Evolutionary conservation across 2,113 vertebrate species (phyloP).

Genomic region (Cranoglanis bouderius): DNA sequence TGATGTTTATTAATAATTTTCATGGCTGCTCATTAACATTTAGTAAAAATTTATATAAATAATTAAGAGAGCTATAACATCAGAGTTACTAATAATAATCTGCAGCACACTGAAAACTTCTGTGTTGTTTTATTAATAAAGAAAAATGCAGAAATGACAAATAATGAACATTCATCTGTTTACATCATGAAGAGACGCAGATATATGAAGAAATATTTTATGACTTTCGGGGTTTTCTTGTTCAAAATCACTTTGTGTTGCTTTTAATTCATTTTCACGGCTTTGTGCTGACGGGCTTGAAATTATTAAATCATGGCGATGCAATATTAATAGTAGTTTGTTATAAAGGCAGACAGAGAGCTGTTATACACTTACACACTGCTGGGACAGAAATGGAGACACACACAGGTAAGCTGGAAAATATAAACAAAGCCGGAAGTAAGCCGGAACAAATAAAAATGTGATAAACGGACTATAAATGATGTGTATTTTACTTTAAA

Average conservation of each 20-base stretch:
- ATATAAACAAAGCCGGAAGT: no score
- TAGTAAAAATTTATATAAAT: not conserved
- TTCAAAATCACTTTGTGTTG: not conserved
- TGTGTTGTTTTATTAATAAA: not conserved
- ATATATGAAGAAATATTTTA: not conserved
- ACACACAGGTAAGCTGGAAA: constrained; percentile 7
- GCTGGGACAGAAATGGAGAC: constrained; percentile 2
- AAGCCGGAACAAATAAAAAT: not conserved
- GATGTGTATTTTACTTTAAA: not conserved
- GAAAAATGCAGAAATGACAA: not conserved
- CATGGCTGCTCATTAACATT: not conserved
- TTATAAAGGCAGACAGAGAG: not conserved
- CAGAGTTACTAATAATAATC: not conserved
- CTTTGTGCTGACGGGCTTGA: constrained; percentile 78
- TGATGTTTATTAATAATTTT: not conserved
- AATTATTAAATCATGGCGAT: constrained; percentile 85
- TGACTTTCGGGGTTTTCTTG: not conserved
- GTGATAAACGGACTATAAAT: not conserved
- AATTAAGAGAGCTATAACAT: not conserved
- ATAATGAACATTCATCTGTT: not conserved
- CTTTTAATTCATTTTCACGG: constrained; percentile 60
- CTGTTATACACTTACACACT: not conserved
- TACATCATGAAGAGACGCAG: constrained; percentile 66
- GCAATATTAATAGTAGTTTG: constrained; percentile 83
- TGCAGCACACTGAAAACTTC: not conserved